Conservation (phyloP, 2,888 invertebrate species). For the Pegoplata infirma region DNA sequence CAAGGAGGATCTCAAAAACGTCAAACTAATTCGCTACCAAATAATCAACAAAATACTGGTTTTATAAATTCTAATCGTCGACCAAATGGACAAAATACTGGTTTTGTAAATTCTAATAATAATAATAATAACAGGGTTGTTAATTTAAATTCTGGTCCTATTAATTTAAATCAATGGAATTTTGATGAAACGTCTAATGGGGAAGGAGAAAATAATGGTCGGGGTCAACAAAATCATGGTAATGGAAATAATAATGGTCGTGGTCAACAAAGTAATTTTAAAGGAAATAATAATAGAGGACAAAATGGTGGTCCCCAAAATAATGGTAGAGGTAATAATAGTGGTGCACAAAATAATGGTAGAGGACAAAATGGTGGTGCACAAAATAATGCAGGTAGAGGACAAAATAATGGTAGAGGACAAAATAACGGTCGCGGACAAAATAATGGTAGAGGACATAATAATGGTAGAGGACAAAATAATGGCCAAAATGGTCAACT, state of each 20-base stretch:
- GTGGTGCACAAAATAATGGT: slow-evolving; percentile 19
- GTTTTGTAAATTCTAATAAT: not conserved
- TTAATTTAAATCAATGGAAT: slow-evolving; percentile 39
- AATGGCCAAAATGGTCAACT: slow-evolving; percentile 31
- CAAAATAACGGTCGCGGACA: not conserved
- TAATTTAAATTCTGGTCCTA: slow-evolving; percentile 14
- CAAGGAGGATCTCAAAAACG: not conserved
- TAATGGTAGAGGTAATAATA: not conserved
- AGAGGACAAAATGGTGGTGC: slow-evolving; percentile 4
- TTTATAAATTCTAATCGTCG: not conserved
- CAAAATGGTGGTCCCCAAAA: slow-evolving; percentile 11
- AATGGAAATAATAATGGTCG: slow-evolving; percentile 4
- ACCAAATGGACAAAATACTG: not conserved
- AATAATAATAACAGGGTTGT: not conserved
- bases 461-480: slow-evolving; percentile 14
- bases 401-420: slow-evolving; percentile 23
- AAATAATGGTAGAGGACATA: slow-evolving; percentile 12
- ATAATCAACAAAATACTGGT: not conserved
- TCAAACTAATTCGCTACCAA: not conserved
- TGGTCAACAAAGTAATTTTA: not conserved
- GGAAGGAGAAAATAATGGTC: slow-evolving; percentile 8
- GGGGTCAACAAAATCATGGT: not conserved
- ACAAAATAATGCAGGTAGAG: too few species aligned
- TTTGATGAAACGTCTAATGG: not conserved
- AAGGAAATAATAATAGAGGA: not conserved